Conservation (phyloP, 1,140 invertebrate species). For the Caenorhabditis latens region DNA sequence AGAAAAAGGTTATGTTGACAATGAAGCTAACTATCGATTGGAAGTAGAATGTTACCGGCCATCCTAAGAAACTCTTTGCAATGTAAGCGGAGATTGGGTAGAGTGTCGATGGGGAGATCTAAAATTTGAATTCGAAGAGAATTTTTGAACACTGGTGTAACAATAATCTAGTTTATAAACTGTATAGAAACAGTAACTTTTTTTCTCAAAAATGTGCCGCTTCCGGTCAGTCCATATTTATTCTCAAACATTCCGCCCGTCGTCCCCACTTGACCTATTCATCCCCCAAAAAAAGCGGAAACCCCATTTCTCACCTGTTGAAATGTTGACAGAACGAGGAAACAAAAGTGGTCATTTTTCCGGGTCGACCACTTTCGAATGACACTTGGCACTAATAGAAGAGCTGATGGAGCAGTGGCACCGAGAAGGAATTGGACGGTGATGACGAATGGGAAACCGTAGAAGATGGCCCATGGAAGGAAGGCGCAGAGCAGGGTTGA, state of each 20-base stretch:
- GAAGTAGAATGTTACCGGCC: conserved; percentile 28
- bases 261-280: background rate
- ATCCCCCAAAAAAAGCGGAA: background rate
- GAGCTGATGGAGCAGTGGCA: conserved; percentile 40
- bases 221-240: background rate
- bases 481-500: conserved; percentile 6
- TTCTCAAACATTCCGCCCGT: background rate
- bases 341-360: conserved; percentile 48
- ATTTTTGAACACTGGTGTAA: too few species aligned
- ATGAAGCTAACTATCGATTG: conserved; percentile 40
- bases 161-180: background rate
- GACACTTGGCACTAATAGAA: conserved; percentile 47
- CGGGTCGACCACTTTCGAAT: conserved; percentile 50
- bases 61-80: background rate
- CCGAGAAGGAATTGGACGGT: conserved; percentile 15
- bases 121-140: background rate
- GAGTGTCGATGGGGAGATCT: conserved; percentile 18
- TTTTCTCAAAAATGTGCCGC: background rate
- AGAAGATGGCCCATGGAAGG: conserved; percentile 37
- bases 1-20: conserved; percentile 2
- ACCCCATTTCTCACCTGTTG: conserved; percentile 7
- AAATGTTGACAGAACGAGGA: conserved; percentile 27
- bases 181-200: background rate
- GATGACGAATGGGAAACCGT: conserved; percentile 1
- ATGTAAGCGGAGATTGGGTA: conserved; percentile 19